These are phyloP conservation scores for Diarsia mendica DNA, from an alignment of 2,888 invertebrate genomes.

Conservation along the genomic window DNA sequence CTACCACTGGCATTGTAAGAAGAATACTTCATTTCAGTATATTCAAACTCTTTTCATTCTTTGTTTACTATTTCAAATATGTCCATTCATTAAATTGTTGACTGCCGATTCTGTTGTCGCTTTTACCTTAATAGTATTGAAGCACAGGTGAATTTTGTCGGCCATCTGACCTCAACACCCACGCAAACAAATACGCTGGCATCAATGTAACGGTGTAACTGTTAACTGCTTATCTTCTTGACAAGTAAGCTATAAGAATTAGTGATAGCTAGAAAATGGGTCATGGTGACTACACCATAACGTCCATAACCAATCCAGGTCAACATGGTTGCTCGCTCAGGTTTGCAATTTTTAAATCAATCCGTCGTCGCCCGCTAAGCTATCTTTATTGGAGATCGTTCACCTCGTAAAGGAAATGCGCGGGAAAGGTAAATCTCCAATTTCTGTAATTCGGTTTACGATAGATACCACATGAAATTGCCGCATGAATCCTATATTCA, in stretches of 20 bases:
- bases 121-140: conserved; percentile 7
- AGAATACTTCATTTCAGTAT: neutral
- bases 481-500: too few species aligned
- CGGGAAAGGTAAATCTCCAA: conserved; percentile 51
- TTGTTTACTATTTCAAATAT: neutral
- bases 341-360: conserved; percentile 55
- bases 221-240: conserved; percentile 47
- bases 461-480: conserved; percentile 29
- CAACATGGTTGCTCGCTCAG: conserved; percentile 15
- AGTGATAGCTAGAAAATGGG: conserved; percentile 50
- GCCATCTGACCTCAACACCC: conserved; percentile 37
- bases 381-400: conserved; percentile 58
- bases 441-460: conserved; percentile 27
- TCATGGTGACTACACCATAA: conserved; percentile 38
- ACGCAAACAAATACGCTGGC: conserved; percentile 33
- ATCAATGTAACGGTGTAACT: conserved; percentile 42
- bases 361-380: conserved; percentile 5
- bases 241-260: conserved; percentile 43
- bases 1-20: conserved; percentile 1
- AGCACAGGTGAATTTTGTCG: conserved; percentile 39
- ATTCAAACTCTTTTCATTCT: neutral
- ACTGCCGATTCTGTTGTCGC: conserved; percentile 1
- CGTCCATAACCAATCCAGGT: conserved; percentile 42
- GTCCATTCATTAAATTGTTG: neutral
- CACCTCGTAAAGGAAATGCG: conserved; percentile 38